Percentiles rank a stretch among this genome's conserved stretches.
Conservation (phyloP, 1,140 invertebrate genomes). For the Scaptomyza pallida region DNA sequence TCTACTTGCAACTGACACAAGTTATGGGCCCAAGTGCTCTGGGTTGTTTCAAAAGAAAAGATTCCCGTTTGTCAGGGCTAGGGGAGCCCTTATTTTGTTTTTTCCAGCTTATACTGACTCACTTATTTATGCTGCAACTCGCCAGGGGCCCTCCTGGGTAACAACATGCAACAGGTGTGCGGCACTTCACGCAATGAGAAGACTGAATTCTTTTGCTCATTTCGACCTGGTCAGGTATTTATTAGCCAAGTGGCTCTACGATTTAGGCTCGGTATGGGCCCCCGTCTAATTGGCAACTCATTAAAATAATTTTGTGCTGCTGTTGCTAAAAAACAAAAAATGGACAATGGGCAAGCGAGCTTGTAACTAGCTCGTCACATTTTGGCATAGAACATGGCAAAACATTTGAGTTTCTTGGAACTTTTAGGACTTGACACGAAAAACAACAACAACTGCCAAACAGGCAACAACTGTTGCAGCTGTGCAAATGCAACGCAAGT, state of each 20-base stretch:
- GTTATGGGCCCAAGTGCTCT: slow-evolving; percentile 28
- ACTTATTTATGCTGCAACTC: slow-evolving; percentile 60
- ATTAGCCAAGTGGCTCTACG: slow-evolving; percentile 48
- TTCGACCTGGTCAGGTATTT: slow-evolving; percentile 55
- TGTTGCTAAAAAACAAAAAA: no score
- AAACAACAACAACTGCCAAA: slow-evolving; percentile 32
- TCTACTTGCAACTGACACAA: slow-evolving; percentile 38
- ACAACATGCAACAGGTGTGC: slow-evolving; percentile 65
- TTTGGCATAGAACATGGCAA: slow-evolving; percentile 63
- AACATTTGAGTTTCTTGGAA: slow-evolving; percentile 67
- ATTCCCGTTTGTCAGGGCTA: slow-evolving; percentile 19
- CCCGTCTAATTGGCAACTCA: slow-evolving; percentile 72
- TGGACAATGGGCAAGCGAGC: slow-evolving; percentile 54
- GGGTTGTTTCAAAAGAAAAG: slow-evolving; percentile 5
- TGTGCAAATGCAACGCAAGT: slow-evolving; percentile 61
- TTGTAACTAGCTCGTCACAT: slow-evolving; percentile 31
- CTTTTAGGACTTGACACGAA: slow-evolving; percentile 75
- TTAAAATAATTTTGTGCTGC: slow-evolving; percentile 74
- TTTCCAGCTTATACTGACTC: slow-evolving; percentile 17
- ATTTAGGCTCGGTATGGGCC: slow-evolving; percentile 37
- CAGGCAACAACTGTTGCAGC: slow-evolving; percentile 55
- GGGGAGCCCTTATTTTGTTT: slow-evolving; percentile 31
- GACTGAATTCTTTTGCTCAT: background rate
- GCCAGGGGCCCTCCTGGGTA: slow-evolving; percentile 21
- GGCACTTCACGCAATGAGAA: slow-evolving; percentile 53